These are phyloP conservation scores for Ylistrum balloti DNA, from an alignment of 1,140 invertebrate genomes.

Conservation along the genomic window DNA sequence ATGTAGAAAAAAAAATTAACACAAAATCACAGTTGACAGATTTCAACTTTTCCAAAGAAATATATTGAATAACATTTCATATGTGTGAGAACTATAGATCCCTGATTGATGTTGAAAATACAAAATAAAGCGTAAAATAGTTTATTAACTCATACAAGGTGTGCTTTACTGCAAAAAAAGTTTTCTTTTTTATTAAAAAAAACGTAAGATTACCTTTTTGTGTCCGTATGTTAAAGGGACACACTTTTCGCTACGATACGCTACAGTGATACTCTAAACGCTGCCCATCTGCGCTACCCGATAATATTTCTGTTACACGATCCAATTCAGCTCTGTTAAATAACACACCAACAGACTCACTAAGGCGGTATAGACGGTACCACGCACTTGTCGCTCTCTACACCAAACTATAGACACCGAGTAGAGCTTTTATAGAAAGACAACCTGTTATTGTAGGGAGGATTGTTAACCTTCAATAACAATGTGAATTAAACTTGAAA, in stretches of 20 bases:
- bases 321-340: not conserved
- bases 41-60: too few species aligned
- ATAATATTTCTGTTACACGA: not conserved
- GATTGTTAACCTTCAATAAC: constrained; percentile 22
- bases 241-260: not conserved
- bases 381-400: not conserved
- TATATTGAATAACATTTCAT: too few species aligned
- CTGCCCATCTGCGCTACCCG: constrained; percentile 2
- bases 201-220: too few species aligned
- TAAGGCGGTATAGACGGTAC: not conserved
- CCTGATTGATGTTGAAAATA: too few species aligned
- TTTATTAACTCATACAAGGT: too few species aligned
- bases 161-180: too few species aligned
- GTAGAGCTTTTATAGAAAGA: constrained; percentile 18
- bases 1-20: too few species aligned
- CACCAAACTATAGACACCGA: not conserved
- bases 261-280: not conserved
- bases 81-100: too few species aligned
- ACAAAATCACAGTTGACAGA: too few species aligned
- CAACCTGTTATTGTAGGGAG: not conserved
- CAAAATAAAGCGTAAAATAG: too few species aligned
- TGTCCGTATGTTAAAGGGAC: not conserved
- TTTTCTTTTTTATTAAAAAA: too few species aligned
- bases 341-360: not conserved
- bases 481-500: constrained; percentile 12